Conservation (phyloP, 2,888 invertebrate species). For the Meliscaeva auricollis region DNA sequence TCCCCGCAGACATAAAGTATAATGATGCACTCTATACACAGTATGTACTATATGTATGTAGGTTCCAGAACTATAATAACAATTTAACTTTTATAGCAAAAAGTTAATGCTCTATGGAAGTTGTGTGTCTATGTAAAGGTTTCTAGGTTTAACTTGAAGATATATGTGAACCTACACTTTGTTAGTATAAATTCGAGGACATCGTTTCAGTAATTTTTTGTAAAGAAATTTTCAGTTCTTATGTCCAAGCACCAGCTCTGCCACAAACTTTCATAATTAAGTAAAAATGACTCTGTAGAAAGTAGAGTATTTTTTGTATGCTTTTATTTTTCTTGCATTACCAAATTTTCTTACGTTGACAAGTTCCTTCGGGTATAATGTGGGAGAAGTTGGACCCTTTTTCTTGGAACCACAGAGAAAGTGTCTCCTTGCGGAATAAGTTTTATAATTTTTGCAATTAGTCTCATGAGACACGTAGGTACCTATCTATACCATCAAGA, state of each 20-base stretch:
- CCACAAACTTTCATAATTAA: constrained; percentile 67
- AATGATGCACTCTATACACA: neutral
- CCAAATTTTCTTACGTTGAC: constrained; percentile 18
- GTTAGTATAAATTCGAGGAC: neutral
- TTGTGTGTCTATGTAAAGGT: neutral
- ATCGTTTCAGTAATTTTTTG: constrained; percentile 33
- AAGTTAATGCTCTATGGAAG: neutral
- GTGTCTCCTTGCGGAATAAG: constrained; percentile 51
- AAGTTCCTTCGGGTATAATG: constrained; percentile 18
- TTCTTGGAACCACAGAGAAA: neutral
- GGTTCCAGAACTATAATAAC: neutral
- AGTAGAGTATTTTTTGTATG: neutral
- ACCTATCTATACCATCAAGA: constrained; percentile 56
- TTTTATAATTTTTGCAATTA: constrained; percentile 75
- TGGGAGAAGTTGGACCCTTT: constrained; percentile 28
- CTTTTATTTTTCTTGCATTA: neutral
- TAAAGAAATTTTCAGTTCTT: constrained; percentile 50
- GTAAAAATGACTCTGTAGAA: constrained; percentile 25
- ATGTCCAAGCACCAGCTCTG: constrained; percentile 32
- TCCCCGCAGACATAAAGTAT: neutral
- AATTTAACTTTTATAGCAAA: constrained; percentile 16
- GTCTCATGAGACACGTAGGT: constrained; percentile 70
- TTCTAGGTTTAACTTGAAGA: neutral
- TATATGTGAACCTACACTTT: neutral
- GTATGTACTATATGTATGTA: neutral